Evolutionary conservation across 2,113 vertebrate species (phyloP).

Genomic region (Genyomyrus donnyi): DNA sequence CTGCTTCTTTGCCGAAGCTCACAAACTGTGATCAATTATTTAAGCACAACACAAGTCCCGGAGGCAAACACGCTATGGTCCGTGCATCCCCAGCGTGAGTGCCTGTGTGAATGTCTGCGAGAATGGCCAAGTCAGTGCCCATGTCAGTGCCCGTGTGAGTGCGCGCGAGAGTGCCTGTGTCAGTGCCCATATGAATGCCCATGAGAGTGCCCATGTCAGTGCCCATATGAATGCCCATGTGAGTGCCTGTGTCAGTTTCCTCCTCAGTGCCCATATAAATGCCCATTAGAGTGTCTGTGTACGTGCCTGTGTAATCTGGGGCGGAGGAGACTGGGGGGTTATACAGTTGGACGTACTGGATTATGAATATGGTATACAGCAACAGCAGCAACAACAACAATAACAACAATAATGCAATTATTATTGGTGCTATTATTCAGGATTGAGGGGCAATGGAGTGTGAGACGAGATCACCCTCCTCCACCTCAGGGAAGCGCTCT

Average conservation of each 20-base stretch:
- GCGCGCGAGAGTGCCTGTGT: background rate
- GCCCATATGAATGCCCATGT: background rate
- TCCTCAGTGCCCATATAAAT: no score
- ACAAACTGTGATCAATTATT: constrained; percentile 8
- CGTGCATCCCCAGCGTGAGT: background rate
- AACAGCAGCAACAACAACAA: background rate
- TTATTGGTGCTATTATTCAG: background rate
- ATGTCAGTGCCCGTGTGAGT: background rate
- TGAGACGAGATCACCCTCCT: background rate
- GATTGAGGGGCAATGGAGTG: background rate
- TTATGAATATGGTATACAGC: background rate
- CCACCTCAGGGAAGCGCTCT: background rate
- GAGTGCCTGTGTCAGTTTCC: no score
- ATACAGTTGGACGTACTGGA: background rate
- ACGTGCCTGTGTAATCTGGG: background rate
- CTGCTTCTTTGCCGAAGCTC: background rate
- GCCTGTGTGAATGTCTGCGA: background rate
- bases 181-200: background rate
- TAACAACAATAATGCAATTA: background rate
- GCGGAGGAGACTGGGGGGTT: background rate
- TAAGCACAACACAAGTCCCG: constrained; percentile 6
- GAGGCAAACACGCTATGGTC: background rate
- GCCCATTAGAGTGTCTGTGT: background rate
- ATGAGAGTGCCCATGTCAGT: fast-evolving
- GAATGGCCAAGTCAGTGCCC: background rate